These are phyloP conservation scores for Pseudomugil tenellus DNA, from an alignment of 2,797 vertebrate genomes.

Conservation along the genomic window DNA sequence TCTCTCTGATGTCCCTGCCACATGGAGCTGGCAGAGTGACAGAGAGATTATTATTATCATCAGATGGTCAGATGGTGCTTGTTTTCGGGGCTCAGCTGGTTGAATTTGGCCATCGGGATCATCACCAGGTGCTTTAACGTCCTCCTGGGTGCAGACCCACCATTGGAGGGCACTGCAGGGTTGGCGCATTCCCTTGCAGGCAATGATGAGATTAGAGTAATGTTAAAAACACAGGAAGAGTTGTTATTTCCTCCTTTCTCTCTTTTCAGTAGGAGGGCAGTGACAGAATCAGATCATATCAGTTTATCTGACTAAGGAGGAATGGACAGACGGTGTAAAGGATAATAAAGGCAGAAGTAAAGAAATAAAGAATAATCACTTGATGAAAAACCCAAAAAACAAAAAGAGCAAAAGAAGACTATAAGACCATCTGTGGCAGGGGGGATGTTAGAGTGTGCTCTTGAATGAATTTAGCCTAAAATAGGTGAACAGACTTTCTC, in stretches of 20 bases:
- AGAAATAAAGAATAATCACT: slow-evolving; percentile 12
- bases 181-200: slow-evolving; percentile 43
- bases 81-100: slow-evolving; percentile 79
- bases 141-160: slow-evolving; percentile 58
- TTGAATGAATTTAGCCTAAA: slow-evolving; percentile 64
- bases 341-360: background rate
- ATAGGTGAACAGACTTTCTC: slow-evolving; percentile 59
- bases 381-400: slow-evolving; percentile 3
- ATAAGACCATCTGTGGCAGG: slow-evolving; percentile 19
- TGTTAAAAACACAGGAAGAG: slow-evolving; percentile 17
- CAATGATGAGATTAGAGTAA: slow-evolving; percentile 22
- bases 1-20: slow-evolving; percentile 52
- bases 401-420: slow-evolving; percentile 18
- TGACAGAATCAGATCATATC: slow-evolving; percentile 35
- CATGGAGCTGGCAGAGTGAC: slow-evolving; percentile 70
- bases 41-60: slow-evolving; percentile 67
- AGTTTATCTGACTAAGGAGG: slow-evolving; percentile 27
- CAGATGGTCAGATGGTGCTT: slow-evolving; percentile 83
- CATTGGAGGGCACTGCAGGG: slow-evolving; percentile 75
- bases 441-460: slow-evolving; percentile 38
- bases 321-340: background rate
- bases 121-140: slow-evolving; percentile 67
- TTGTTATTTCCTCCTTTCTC: slow-evolving; percentile 4
- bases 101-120: slow-evolving; percentile 72
- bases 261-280: slow-evolving; percentile 5